phyloP scores from a whole-genome alignment of 2,888 invertebrate genomes.

The Entomobrya multifasciata region DNA sequence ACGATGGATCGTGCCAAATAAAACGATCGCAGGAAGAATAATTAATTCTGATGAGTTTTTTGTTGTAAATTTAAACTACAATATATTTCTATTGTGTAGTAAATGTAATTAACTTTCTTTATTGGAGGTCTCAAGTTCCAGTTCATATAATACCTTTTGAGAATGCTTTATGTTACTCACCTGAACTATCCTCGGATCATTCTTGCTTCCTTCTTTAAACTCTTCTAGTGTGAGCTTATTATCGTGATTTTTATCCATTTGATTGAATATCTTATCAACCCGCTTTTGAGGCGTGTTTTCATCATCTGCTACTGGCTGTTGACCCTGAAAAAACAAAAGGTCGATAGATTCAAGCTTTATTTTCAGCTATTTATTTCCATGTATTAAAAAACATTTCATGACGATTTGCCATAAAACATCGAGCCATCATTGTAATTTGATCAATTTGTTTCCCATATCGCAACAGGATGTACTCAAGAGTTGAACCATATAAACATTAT shows the following conservation, averaged over 20 bases:
- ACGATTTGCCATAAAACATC: neutral
- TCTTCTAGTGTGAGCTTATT: slow-evolving; percentile 97
- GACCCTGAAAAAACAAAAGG: slow-evolving; percentile 85
- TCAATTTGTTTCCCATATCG: neutral
- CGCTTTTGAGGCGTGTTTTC: slow-evolving; percentile 97
- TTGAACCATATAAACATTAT: neutral
- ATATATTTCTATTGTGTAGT: no score
- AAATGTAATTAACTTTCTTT: neutral
- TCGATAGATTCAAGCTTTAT: no score
- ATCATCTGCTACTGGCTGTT: slow-evolving; percentile 92
- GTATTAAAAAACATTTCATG: slow-evolving; percentile 5
- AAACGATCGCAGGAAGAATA: no score
- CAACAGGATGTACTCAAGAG: no score
- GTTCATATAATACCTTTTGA: neutral
- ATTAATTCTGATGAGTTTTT: no score
- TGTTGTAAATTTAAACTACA: no score
- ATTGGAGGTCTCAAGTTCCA: neutral
- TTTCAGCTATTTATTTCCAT: no score
- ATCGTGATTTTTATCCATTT: slow-evolving; percentile 99
- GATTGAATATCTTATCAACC: slow-evolving; percentile 99
- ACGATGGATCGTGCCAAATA: no score
- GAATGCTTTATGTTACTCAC: slow-evolving; percentile 85
- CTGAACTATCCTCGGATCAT: slow-evolving; percentile 98
- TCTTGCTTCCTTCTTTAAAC: slow-evolving; percentile 98
- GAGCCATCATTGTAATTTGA: no score